A percentile compares a stretch with the other conserved stretches of the same genome.
These are phyloP conservation scores for Perca fluviatilis DNA, from an alignment of 2,113 vertebrate genomes.

Conservation along the genomic window DNA sequence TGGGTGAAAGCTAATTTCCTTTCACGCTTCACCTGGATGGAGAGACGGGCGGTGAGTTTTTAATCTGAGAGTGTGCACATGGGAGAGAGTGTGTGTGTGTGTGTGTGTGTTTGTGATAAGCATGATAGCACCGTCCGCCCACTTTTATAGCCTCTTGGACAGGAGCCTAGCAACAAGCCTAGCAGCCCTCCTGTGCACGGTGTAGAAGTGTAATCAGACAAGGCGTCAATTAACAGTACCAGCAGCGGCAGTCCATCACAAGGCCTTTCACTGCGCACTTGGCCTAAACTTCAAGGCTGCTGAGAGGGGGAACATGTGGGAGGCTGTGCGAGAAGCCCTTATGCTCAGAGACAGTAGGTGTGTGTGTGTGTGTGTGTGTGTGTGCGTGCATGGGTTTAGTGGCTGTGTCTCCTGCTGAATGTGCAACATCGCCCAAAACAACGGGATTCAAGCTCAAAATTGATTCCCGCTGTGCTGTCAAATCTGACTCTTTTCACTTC, in stretches of 20 bases:
- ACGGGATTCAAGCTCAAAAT: slow-evolving; percentile 32
- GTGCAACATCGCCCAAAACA: slow-evolving; percentile 33
- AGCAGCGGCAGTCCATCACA: slow-evolving; percentile 49
- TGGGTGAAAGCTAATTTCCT: slow-evolving; percentile 58
- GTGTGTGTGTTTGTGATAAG: slow-evolving; percentile 37
- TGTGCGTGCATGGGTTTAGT: slow-evolving; percentile 11
- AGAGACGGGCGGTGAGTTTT: slow-evolving; percentile 30
- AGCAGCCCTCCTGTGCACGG: slow-evolving; percentile 32
- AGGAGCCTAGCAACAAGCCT: slow-evolving; percentile 51
- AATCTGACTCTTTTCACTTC: slow-evolving; percentile 18
- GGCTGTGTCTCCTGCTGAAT: slow-evolving; percentile 19
- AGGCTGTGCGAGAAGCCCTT: slow-evolving; percentile 46
- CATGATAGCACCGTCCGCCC: slow-evolving; percentile 32
- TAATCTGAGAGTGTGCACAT: slow-evolving; percentile 14
- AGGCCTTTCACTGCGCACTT: slow-evolving; percentile 50
- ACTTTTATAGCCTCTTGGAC: slow-evolving; percentile 59
- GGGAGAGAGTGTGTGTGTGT: not conserved
- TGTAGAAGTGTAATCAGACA: slow-evolving; percentile 68
- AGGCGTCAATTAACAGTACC: slow-evolving; percentile 65
- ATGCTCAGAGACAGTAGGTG: slow-evolving; percentile 50
- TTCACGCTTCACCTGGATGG: slow-evolving; percentile 56
- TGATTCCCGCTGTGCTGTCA: slow-evolving; percentile 22
- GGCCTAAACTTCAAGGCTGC: slow-evolving; percentile 63
- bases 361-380: slow-evolving; percentile 17
- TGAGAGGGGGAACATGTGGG: slow-evolving; percentile 62